Evolutionary conservation across 1,140 invertebrate species (phyloP).

Genomic region (Musca domestica): DNA sequence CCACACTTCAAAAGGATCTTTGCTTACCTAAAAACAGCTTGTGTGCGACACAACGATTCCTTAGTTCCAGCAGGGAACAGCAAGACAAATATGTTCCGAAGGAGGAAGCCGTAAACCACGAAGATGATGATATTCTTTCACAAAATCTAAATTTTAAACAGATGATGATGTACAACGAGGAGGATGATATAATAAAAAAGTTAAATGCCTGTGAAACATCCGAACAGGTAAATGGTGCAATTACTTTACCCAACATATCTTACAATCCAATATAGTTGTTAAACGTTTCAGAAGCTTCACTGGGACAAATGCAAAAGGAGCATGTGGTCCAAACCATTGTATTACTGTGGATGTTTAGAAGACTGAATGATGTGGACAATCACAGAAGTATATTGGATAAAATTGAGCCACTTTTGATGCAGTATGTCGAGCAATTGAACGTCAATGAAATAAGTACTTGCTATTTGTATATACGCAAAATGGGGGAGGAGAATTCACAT

Average conservation of each 20-base stretch:
- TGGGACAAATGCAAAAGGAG: background rate
- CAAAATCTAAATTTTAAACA: constrained; percentile 24
- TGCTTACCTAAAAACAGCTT: too few species aligned
- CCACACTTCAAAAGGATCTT: too few species aligned
- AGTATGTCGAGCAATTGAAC: constrained; percentile 29
- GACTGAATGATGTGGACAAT: background rate
- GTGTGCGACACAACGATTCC: too few species aligned
- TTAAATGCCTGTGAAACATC: constrained; percentile 17
- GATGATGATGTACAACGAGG: constrained; percentile 4
- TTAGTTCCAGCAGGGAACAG: too few species aligned
- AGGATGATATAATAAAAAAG: constrained; percentile 8
- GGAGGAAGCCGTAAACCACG: background rate
- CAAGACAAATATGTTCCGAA: background rate
- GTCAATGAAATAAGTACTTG: constrained; percentile 36
- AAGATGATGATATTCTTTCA: background rate
- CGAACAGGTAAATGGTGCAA: constrained; percentile 8
- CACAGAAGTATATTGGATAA: background rate
- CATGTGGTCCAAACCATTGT: constrained; percentile 23
- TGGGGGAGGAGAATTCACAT: constrained; percentile 36
- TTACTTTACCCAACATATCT: background rate
- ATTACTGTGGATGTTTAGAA: constrained; percentile 14
- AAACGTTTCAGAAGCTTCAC: background rate
- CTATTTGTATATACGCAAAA: constrained; percentile 43
- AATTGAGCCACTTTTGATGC: background rate
- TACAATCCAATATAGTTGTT: background rate